These are phyloP conservation scores for Mohoua ochrocephala DNA, from an alignment of 2,113 vertebrate genomes.

Conservation along the genomic window DNA sequence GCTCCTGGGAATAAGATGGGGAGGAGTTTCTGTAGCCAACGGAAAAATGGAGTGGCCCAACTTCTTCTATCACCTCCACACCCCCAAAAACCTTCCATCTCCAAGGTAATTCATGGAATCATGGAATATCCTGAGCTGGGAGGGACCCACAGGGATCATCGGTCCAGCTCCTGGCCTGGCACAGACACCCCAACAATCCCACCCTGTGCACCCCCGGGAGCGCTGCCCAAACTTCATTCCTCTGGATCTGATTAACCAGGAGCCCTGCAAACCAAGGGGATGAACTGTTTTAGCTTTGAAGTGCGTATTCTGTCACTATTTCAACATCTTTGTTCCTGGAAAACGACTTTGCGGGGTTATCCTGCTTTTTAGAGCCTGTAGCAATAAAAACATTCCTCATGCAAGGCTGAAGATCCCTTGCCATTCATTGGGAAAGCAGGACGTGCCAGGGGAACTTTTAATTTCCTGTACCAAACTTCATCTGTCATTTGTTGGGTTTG, in stretches of 20 bases:
- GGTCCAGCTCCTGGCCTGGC: no score
- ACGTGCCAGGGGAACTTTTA: not conserved
- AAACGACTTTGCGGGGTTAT: not conserved
- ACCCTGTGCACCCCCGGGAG: not conserved
- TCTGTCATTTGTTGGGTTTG: not conserved
- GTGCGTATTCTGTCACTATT: not conserved
- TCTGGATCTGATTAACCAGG: not conserved
- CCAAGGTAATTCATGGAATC: not conserved
- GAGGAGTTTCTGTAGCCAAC: not conserved
- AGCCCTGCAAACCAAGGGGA: not conserved
- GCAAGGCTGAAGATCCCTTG: not conserved
- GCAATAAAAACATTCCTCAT: not conserved
- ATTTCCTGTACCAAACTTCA: not conserved
- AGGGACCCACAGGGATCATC: not conserved
- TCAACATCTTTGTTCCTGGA: not conserved
- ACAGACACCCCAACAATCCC: not conserved
- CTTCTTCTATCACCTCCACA: accelerated
- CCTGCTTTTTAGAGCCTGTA: not conserved
- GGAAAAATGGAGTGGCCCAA: not conserved
- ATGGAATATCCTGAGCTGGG: not conserved
- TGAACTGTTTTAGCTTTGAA: not conserved
- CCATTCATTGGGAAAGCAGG: not conserved
- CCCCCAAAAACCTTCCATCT: not conserved
- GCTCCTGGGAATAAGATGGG: not conserved
- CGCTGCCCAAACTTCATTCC: accelerated